These are phyloP conservation scores for Alloplasta piceator DNA, from an alignment of 2,888 invertebrate species.

Conservation along the genomic window DNA sequence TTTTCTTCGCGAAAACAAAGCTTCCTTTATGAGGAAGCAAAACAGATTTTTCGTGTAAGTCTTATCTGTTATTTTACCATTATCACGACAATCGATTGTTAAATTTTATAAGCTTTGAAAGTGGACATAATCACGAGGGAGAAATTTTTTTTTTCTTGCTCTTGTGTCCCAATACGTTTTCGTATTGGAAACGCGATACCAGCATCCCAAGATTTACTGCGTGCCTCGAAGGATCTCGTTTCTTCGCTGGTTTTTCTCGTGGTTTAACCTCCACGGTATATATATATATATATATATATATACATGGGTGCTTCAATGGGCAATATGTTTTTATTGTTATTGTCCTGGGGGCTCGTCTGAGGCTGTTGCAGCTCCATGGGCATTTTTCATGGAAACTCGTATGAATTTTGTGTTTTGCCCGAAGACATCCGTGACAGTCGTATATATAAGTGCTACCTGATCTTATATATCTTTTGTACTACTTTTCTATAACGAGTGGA, in stretches of 20 bases:
- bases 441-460: too few relatives aligned
- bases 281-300: too few relatives aligned
- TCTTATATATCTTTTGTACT: too few relatives aligned
- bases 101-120: too few relatives aligned
- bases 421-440: slow-evolving; percentile 12
- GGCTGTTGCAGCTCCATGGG: slow-evolving; percentile 14
- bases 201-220: slow-evolving; percentile 24
- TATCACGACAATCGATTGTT: too few relatives aligned
- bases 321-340: slow-evolving; percentile 48
- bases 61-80: too few relatives aligned
- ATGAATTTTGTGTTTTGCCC: slow-evolving; percentile 36
- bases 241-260: slow-evolving; percentile 20
- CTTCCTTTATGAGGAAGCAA: too few relatives aligned
- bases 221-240: slow-evolving; percentile 38
- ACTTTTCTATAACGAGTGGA: too few relatives aligned
- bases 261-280: neutral
- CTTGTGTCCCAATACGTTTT: too few relatives aligned
- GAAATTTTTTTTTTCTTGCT: neutral
- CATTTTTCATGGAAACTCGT: slow-evolving; percentile 38
- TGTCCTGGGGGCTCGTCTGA: slow-evolving; percentile 40
- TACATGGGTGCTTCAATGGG: neutral
- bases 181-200: slow-evolving; percentile 26
- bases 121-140: too few relatives aligned
- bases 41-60: too few relatives aligned
- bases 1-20: too few relatives aligned